These are phyloP conservation scores for Oscheius sp. DNA, from an alignment of 2,888 invertebrate genomes.

Conservation along the genomic window DNA sequence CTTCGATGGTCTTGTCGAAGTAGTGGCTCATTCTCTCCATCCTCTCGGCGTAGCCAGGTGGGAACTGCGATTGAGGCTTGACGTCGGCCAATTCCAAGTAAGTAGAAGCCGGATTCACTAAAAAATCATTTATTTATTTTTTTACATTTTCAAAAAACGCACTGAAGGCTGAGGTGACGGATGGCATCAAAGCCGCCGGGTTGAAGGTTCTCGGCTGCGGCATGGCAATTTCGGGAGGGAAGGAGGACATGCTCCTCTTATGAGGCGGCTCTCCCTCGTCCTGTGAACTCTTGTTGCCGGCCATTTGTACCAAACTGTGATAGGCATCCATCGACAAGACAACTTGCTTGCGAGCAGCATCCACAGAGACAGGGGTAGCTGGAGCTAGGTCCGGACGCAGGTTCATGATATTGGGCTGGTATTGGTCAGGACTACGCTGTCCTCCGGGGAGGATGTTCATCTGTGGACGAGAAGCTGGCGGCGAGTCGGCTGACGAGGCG, in stretches of 20 bases:
- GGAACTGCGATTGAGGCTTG: conserved; percentile 11
- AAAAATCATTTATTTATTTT: not conserved
- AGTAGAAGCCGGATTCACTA: not conserved
- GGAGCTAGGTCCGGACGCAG: conserved; percentile 27
- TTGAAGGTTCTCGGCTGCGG: conserved; percentile 26
- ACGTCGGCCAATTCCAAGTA: conserved; percentile 29
- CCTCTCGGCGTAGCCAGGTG: conserved; percentile 26
- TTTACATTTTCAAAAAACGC: not conserved
- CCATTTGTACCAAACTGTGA: conserved; percentile 46
- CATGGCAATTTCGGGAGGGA: conserved; percentile 8
- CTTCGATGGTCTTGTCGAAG: conserved; percentile 41
- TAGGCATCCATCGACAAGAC: conserved; percentile 59
- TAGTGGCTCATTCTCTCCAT: conserved; percentile 36
- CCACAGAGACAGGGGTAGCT: conserved; percentile 19
- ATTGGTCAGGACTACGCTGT: conserved; percentile 55
- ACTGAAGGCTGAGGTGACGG: conserved; percentile 27
- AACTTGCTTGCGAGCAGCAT: conserved; percentile 32
- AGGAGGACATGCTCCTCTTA: conserved; percentile 36
- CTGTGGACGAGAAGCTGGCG: conserved; percentile 44
- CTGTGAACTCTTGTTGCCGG: conserved; percentile 29
- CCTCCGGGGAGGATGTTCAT: conserved; percentile 43
- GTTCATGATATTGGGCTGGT: conserved; percentile 58
- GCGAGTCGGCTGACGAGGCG: conserved; percentile 47
- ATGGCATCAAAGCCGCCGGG: conserved; percentile 9
- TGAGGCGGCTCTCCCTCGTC: conserved; percentile 49